phyloP scores from a whole-genome alignment of 2,888 invertebrate species.

The Ennomos fuscantarius region DNA sequence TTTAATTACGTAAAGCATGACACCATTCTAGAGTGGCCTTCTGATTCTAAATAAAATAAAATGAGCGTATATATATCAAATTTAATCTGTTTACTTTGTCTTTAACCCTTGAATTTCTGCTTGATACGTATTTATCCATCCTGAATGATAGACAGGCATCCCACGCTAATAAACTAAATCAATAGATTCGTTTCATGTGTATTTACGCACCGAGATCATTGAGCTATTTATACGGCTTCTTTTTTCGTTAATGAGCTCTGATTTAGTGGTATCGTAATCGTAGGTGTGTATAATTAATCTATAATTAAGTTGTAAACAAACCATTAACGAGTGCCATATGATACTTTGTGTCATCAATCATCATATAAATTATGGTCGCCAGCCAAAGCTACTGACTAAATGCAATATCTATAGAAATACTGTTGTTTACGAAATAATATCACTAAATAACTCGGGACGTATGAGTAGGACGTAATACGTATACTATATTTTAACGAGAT shows the following conservation, averaged over 20 bases:
- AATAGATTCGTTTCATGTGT: conserved; percentile 22
- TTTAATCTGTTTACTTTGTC: conserved; percentile 36
- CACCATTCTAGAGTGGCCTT: conserved; percentile 46
- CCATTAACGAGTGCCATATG: conserved; percentile 25
- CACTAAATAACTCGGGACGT: conserved; percentile 33
- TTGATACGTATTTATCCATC: conserved; percentile 25
- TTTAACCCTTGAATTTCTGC: conserved; percentile 30
- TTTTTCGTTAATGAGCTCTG: conserved; percentile 18
- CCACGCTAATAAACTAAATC: conserved; percentile 28
- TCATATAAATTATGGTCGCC: conserved; percentile 6
- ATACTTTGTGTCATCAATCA: conserved; percentile 22
- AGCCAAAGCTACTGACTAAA: conserved; percentile 31
- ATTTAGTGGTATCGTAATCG: conserved; percentile 15
- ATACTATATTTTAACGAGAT: conserved; percentile 61
- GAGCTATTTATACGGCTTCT: conserved; percentile 20
- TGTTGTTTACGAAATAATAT: conserved; percentile 18
- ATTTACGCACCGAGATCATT: conserved; percentile 1
- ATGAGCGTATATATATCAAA: conserved; percentile 41
- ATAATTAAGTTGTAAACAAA: conserved; percentile 37
- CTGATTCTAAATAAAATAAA: conserved; percentile 47
- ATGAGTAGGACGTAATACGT: conserved; percentile 38
- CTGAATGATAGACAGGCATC: conserved; percentile 20
- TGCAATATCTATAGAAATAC: conserved; percentile 1
- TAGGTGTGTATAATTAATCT: conserved; percentile 19
- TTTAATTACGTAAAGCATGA: conserved; percentile 49